phyloP scores from a whole-genome alignment of 92 coral and sea anemone genomes.

The Umimayanthus kanabou region DNA sequence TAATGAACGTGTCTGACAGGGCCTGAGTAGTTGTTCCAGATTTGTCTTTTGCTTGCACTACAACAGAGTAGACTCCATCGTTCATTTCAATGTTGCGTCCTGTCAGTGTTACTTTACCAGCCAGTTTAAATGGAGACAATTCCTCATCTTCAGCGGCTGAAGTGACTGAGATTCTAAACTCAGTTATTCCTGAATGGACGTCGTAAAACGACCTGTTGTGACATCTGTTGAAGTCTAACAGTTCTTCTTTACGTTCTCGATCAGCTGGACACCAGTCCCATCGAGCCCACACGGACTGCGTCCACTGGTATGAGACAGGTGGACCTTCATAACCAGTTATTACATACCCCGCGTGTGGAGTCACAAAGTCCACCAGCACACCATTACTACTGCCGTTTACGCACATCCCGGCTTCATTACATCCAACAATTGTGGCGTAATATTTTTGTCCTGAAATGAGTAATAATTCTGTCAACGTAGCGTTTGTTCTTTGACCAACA shows the following conservation, averaged over 20 bases:
- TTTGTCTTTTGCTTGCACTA: slow-evolving; percentile 72
- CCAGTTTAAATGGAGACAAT: slow-evolving; percentile 51
- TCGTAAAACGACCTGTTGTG: slow-evolving; percentile 67
- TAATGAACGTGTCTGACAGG: slow-evolving; percentile 65
- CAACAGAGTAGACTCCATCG: slow-evolving; percentile 78
- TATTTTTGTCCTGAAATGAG: slow-evolving; percentile 70
- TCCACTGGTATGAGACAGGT: slow-evolving; percentile 73
- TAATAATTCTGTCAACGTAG: slow-evolving; percentile 52
- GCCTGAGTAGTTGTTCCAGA: slow-evolving; percentile 68
- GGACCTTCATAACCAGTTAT: slow-evolving; percentile 70
- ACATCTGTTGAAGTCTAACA: slow-evolving; percentile 39
- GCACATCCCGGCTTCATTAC: slow-evolving; percentile 82
- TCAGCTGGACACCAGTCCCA: slow-evolving; percentile 90
- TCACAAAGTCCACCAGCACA: slow-evolving; percentile 69
- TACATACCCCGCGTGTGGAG: slow-evolving; percentile 79
- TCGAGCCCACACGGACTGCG: slow-evolving; percentile 80
- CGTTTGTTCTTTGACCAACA: slow-evolving; percentile 59
- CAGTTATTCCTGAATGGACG: slow-evolving; percentile 76
- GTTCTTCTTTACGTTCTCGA: slow-evolving; percentile 11
- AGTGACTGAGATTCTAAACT: slow-evolving; percentile 70
- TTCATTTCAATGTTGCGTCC: slow-evolving; percentile 67
- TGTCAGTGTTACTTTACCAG: slow-evolving; percentile 63
- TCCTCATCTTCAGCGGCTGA: slow-evolving; percentile 55
- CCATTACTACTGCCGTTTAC: slow-evolving; percentile 85
- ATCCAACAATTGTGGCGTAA: slow-evolving; percentile 71